These are phyloP conservation scores for Choristoneura rosaceana DNA, from an alignment of 2,888 invertebrate species.

Conservation along the genomic window DNA sequence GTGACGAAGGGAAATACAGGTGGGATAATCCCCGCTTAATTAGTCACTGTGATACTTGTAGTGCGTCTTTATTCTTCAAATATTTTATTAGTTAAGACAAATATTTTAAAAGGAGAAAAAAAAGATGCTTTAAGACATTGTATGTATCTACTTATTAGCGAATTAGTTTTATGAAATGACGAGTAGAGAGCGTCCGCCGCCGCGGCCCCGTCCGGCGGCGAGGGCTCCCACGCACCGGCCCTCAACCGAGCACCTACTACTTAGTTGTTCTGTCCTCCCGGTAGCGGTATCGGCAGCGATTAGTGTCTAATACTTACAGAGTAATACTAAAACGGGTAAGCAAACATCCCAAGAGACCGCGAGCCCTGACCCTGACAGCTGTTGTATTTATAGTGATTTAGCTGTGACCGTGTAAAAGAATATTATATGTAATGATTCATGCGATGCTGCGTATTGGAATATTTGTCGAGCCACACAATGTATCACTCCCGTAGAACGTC, in stretches of 20 bases:
- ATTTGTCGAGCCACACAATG: neutral
- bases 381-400: constrained; percentile 23
- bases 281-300: neutral
- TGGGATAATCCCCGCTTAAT: too few species aligned
- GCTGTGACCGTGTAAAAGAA: constrained; percentile 8
- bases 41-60: neutral
- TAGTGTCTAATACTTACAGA: neutral
- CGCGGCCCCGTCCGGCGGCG: neutral
- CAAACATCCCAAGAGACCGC: neutral
- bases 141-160: constrained; percentile 39
- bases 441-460: constrained; percentile 8
- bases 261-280: too few species aligned
- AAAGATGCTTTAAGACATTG: constrained; percentile 42
- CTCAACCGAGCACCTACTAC: neutral
- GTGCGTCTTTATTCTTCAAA: constrained; percentile 16
- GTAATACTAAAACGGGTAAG: too few species aligned
- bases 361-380: constrained; percentile 13
- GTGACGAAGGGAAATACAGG: too few species aligned
- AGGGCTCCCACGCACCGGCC: too few species aligned
- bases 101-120: constrained; percentile 35
- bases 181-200: neutral
- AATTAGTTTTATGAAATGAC: constrained; percentile 38
- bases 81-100: constrained; percentile 39
- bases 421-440: constrained; percentile 2
- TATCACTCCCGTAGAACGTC: neutral